Base-by-base conservation (phyloP, 2,797 vertebrate genomes). In the Pseudomugil gertrudae region DNA sequence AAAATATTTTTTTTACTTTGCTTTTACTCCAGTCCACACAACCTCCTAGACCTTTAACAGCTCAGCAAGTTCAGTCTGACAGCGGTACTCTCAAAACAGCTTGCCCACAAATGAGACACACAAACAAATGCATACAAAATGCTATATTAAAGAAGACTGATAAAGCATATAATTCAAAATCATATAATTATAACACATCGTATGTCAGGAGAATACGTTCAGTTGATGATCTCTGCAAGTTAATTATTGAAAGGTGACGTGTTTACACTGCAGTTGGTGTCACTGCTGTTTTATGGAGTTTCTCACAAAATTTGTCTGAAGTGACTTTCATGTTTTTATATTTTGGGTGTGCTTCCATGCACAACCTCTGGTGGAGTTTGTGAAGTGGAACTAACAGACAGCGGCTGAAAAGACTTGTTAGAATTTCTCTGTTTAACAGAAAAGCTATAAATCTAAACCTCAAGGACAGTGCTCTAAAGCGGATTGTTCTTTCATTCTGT, bases 11-110 rank as follows among this genome's bases (percentile, higher is more conserved):
- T 80, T 48, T 47, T 62, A 64, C 72, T 80, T 67, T 69, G 74
- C 72, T 79, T 69, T 63, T 78, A 78, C 79, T 83, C 70, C 73
- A 71, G 75, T 87, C 86, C 66, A 80, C 85, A 79, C 63, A 63
- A 63, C 70, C 74, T 76, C 74, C 78, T 84, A 56, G 61, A 87
- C 83, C 68, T 3, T 30, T 3, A 30, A 3, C 55, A 74, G 69
- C 84, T 87, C 78, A 78, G 84, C 86, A 87, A 85, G 81, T 90
- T 89, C 85, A 90, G 83, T 68, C 82, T 33, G 72, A 89, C 84
- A 90, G 87, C 81, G 83, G 74, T 84, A 82, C 69, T 79, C 74
- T 59, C 66, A 72, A 73, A 78, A 70, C 74, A 70, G 70, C 55
- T 51, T 40, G 47, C 63, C 50, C 66, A 71, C 68, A 69, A 74